Evolutionary conservation across 2,888 invertebrate species (phyloP), one percentile per base, ranked within the genome.

Genomic region (Hirtodrosophila confusa): DNA sequence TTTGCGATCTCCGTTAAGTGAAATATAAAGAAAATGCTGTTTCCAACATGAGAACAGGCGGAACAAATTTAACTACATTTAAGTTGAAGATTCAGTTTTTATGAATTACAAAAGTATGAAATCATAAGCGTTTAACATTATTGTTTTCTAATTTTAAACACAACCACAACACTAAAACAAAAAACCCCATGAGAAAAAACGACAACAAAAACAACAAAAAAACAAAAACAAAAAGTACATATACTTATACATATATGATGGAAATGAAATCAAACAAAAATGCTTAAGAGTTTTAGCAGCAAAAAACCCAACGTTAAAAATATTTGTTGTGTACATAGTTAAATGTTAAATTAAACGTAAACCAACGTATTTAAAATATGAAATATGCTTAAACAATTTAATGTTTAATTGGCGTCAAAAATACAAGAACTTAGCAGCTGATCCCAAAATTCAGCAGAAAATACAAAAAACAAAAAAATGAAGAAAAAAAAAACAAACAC

Each of bases 121-220:
- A 48, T 55, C 37, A 11, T 70, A 70, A 66, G 56, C 70, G 69
- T 61, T 72, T 73, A 73, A 73, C 62, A 66, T 69, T 78, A 82
- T 86, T 89, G 89, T 89, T 89, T 87, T 88, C 80, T 86, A 88
- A 75, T 86, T 88, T 88, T 88, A 80, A 84, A 67, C 24, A 37
- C 55, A 60, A 60, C 17, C 17, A 17, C 17, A 17, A 17, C 17
- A 17, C 17, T 17, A 17, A 17, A 17, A 17, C 1, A 17, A 17
- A 17, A 17, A n/a, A n/a, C n/a, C n/a, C n/a, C n/a, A n/a, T n/a
- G n/a, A n/a, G n/a, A n/a, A n/a, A n/a, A n/a, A n/a, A n/a, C n/a
- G n/a, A n/a, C n/a, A n/a, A 17, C 17, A 35, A 47, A 40, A 44
- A 33, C 40, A 49, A 10, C 27, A 50, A 61, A 47, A 57, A 54